These are phyloP conservation scores for Drosophila kanekoi DNA, from an alignment of 2,888 invertebrate species.

Conservation along the genomic window DNA sequence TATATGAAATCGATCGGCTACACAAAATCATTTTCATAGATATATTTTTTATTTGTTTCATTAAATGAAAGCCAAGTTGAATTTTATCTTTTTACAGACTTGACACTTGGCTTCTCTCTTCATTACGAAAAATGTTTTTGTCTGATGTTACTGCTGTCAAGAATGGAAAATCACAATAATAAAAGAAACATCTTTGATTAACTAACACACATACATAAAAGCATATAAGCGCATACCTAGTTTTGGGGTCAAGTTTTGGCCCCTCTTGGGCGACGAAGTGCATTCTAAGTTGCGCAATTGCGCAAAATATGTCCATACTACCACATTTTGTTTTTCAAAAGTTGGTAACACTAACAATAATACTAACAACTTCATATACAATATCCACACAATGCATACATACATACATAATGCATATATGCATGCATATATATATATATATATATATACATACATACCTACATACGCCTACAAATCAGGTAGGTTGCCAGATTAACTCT, in stretches of 20 bases:
- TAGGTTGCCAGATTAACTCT: constrained; percentile 20
- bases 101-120: too few relatives aligned
- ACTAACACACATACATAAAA: background rate
- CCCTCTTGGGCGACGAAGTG: background rate
- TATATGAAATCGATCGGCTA: too few relatives aligned
- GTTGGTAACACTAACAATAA: too few relatives aligned
- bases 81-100: too few relatives aligned
- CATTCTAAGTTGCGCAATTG: constrained; percentile 35
- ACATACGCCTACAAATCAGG: constrained; percentile 23
- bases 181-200: background rate
- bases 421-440: background rate
- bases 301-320: too few relatives aligned
- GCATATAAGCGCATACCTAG: background rate
- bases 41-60: too few relatives aligned
- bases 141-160: too few relatives aligned
- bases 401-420: background rate
- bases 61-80: too few relatives aligned
- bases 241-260: constrained; percentile 10
- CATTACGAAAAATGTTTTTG: too few relatives aligned
- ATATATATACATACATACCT: background rate
- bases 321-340: too few relatives aligned
- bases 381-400: background rate
- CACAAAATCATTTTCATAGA: too few relatives aligned
- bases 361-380: background rate
- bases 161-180: too few relatives aligned